Evolutionary conservation across 2,797 vertebrate genomes (phyloP).

Genomic region (Tadarida brasiliensis): DNA sequence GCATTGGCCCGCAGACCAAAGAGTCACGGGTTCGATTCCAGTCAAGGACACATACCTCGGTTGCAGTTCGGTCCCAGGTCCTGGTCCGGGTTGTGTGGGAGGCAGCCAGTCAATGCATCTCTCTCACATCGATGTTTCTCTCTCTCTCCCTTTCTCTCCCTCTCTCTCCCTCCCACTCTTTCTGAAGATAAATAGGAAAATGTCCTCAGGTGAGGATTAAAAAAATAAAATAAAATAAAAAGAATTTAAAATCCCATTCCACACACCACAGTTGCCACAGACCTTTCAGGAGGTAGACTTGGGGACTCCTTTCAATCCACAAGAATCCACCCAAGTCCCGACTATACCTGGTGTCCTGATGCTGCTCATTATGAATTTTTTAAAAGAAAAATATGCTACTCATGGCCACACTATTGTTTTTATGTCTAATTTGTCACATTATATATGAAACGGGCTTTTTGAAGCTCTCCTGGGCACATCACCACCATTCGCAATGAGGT

Average conservation of each 20-base stretch:
- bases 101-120: no score
- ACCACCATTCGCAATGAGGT: neutral
- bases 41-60: no score
- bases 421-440: neutral
- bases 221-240: no score
- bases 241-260: neutral
- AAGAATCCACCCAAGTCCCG: neutral
- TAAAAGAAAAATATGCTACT: neutral
- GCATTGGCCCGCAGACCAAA: no score
- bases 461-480: neutral
- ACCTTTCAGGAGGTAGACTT: neutral
- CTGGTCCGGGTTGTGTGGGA: no score
- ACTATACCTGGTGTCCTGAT: neutral
- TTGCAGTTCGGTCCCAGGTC: no score
- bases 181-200: no score
- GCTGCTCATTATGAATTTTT: neutral
- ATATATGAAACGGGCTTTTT: neutral
- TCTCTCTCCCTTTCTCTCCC: no score
- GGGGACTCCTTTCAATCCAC: neutral
- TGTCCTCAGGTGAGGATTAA: no score
- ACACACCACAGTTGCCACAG: accelerated
- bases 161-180: no score
- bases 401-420: neutral
- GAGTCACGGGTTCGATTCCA: no score
- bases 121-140: no score